Base-by-base conservation (phyloP, 1,140 invertebrate species). In the Panagrolaimus sp. region DNA sequence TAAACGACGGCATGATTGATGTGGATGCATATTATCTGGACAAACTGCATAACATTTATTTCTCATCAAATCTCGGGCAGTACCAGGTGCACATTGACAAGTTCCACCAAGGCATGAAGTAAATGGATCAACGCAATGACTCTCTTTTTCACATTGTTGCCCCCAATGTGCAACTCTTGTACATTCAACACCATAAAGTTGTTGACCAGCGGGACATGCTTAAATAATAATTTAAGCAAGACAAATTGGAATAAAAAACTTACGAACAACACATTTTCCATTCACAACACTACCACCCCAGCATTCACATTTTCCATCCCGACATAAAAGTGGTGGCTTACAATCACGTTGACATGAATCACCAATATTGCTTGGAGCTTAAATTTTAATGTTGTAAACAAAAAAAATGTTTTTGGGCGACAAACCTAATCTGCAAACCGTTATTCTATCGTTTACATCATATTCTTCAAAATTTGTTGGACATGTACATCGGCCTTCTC, bases 391-490 rank as follows among this genome's bases (percentile, higher is more conserved):
- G 28, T 52, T 55, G 65, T 43, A 65, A 64, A 32, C 17, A 70
- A 66, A 24, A 68, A 26, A 26, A 44, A 15, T 46, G 1, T 63
- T 66, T 47, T 46, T 46, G 62, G 15, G 43, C 10, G 14, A 65
- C 63, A 67, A 66, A 82, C 80, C 80, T 63, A 83, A 65, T 68
- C 80, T 67, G 67, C 80, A 82, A 38, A 82, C 71, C 43, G 70
- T 82, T 52, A 70, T 75, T 43, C 63, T 63, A 10, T 77, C 75
- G 45, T 82, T 78, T 26, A 82, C 69, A 65, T 83, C 78, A 48
- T 65, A 83, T 68, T 82, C 80, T 69, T 82, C 80, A 69, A 82
- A 82, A 68, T 82, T 83, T 9, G 80, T 83, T 6, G 80, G 80
- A 63, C 80, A 82, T n/a, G 80, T 73, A 65, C 80, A 82, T 46